These are phyloP conservation scores for Danio rerio DNA, from an alignment of 2,113 vertebrate species.

Conservation along the genomic window GRCz12tu NC_133187.1:35438501-35439000, in stretches of 20 bases:
- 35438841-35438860: background rate
- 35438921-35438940: background rate
- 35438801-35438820: background rate
- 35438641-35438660: constrained; percentile 10
- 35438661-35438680: constrained; percentile 25
- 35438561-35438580: background rate
- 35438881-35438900: background rate
- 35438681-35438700: background rate
- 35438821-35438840: background rate
- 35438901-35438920: background rate
- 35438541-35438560: background rate
- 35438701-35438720: background rate
- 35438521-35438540: background rate
- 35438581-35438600: background rate
- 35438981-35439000: too few species aligned
- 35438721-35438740: constrained; percentile 7
- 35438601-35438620: background rate
- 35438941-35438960: background rate
- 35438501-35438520: background rate
- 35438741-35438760: background rate
- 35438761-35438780: background rate
- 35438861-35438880: background rate
- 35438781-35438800: constrained; percentile 3
- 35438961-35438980: too few species aligned
- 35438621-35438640: constrained; percentile 2